Percentiles rank a stretch among this genome's conserved stretches.
phyloP scores from a whole-genome alignment of 2,888 invertebrate genomes.

The Leucophenga montana region DNA sequence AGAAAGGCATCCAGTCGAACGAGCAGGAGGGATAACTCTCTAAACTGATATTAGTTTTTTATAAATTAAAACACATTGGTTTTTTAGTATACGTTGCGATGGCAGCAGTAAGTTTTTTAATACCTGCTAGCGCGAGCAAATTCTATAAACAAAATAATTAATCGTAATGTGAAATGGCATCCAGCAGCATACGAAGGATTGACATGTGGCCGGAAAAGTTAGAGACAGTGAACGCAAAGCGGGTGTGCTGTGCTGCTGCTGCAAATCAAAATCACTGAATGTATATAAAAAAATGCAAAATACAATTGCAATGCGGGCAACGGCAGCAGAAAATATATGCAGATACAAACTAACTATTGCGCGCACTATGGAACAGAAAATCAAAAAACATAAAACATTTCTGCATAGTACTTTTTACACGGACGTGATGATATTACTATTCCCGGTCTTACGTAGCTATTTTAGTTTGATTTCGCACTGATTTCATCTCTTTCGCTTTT shows the following conservation, averaged over 20 bases:
- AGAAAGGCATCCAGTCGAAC: no score
- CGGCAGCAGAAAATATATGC: background rate
- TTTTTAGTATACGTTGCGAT: background rate
- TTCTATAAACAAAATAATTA: slow-evolving; percentile 30
- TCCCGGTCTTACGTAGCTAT: no score
- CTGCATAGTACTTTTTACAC: no score
- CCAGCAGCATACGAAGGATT: background rate
- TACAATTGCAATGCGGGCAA: background rate
- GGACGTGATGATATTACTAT: no score
- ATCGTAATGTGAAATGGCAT: slow-evolving; percentile 19
- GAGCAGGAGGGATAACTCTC: no score
- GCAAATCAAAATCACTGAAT: background rate
- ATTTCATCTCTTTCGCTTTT: no score
- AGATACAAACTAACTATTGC: no score
- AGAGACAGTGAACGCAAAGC: no score
- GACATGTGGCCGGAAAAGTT: slow-evolving; percentile 6
- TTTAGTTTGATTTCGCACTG: no score
- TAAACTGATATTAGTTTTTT: no score
- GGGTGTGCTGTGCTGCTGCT: no score
- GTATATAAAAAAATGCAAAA: background rate
- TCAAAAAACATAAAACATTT: background rate
- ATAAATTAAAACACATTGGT: no score
- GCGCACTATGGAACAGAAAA: background rate
- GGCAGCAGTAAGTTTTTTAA: slow-evolving; percentile 10
- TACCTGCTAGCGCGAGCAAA: background rate